These are phyloP conservation scores for Nomada fabriciana DNA, from an alignment of 2,888 invertebrate genomes.

Conservation along the genomic window DNA sequence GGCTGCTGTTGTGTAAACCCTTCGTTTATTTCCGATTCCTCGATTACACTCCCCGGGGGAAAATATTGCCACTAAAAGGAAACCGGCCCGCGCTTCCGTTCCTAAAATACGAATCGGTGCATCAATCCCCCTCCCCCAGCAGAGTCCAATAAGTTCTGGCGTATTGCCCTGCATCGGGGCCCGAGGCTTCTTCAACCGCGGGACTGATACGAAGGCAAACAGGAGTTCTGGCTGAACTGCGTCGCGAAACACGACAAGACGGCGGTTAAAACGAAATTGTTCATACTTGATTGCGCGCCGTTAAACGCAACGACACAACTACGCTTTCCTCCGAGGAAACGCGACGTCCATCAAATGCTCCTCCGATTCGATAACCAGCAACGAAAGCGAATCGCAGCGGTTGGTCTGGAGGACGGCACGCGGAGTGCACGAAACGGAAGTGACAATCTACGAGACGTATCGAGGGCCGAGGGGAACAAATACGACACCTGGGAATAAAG, in stretches of 20 bases:
- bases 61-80: no score
- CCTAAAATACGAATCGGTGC: no score
- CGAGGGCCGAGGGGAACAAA: no score
- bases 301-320: slow-evolving; percentile 8
- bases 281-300: slow-evolving; percentile 27
- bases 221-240: neutral
- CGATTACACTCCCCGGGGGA: neutral
- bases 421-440: slow-evolving; percentile 5
- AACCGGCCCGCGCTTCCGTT: no score
- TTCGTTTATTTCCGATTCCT: neutral
- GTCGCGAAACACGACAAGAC: no score
- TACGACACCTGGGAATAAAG: no score
- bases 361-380: neutral
- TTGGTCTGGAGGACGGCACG: neutral
- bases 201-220: neutral
- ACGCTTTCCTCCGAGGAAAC: slow-evolving; percentile 14
- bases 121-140: no score
- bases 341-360: neutral
- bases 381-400: neutral
- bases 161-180: no score
- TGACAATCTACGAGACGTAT: neutral
- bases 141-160: no score
- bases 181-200: no score
- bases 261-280: slow-evolving; percentile 19
- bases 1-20: slow-evolving; percentile 17